Percentiles rank a stretch among this genome's conserved stretches.
phyloP scores from a whole-genome alignment of 1,140 invertebrate species.

The Euwallacea similis region DNA sequence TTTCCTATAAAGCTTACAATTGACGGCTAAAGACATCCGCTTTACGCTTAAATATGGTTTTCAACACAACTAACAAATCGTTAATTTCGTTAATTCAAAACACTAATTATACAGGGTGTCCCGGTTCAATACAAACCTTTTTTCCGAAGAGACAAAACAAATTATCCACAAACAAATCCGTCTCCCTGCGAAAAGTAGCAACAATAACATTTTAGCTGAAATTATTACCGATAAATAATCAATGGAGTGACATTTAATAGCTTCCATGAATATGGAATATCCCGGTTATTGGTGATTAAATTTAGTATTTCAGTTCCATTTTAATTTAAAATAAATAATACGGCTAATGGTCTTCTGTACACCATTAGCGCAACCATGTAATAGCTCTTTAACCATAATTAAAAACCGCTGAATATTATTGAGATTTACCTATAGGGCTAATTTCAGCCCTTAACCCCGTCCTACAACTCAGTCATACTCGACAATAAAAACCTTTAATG shows the following conservation, averaged over 20 bases:
- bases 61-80: neutral
- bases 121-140: neutral
- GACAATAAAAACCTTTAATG: slow-evolving; percentile 1
- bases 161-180: neutral
- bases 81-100: no score
- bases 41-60: neutral
- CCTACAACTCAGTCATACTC: neutral
- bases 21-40: slow-evolving; percentile 22
- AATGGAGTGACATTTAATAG: slow-evolving; percentile 2
- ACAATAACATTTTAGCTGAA: neutral
- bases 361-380: neutral
- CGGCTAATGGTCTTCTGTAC: neutral
- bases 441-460: neutral
- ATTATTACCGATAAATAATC: neutral
- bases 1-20: slow-evolving; percentile 34
- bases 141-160: neutral
- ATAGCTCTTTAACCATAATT: neutral
- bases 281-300: neutral
- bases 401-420: neutral
- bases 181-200: neutral
- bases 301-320: neutral
- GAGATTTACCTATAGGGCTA: neutral
- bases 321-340: neutral
- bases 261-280: neutral
- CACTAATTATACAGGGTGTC: neutral